Percentiles rank a stretch among this genome's conserved stretches.
These are phyloP conservation scores for Edolisoma coerulescens DNA, from an alignment of 2,113 vertebrate genomes.

Conservation along the genomic window DNA sequence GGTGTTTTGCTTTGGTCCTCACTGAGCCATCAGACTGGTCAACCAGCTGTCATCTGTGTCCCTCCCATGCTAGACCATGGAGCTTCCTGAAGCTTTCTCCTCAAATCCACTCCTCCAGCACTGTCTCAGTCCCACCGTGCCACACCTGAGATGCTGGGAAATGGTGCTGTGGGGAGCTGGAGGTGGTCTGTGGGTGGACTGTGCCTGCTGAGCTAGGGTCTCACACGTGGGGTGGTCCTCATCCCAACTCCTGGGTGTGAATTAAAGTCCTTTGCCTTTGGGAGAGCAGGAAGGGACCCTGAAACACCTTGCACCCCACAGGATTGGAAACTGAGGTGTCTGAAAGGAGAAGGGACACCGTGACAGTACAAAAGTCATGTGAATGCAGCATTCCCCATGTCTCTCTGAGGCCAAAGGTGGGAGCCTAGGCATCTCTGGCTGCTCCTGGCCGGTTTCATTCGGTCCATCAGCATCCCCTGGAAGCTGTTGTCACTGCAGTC, in stretches of 20 bases:
- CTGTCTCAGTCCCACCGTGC: neutral
- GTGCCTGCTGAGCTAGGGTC: neutral
- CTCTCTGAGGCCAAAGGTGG: neutral
- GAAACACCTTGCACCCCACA: neutral
- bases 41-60: neutral
- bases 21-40: neutral
- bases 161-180: neutral
- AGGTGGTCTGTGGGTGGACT: neutral
- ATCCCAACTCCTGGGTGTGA: neutral
- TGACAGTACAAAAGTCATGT: neutral
- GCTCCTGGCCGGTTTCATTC: rapidly evolving
- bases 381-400: neutral
- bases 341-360: neutral
- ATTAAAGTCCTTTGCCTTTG: neutral
- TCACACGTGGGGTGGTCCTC: neutral
- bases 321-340: neutral
- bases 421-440: neutral
- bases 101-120: neutral
- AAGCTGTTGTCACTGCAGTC: neutral
- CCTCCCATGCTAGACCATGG: neutral
- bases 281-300: neutral
- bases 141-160: neutral
- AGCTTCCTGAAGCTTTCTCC: neutral
- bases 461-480: neutral
- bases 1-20: neutral